Evolutionary conservation across 2,797 vertebrate species (phyloP).

Genomic region (Gadopsis bispinosus): DNA sequence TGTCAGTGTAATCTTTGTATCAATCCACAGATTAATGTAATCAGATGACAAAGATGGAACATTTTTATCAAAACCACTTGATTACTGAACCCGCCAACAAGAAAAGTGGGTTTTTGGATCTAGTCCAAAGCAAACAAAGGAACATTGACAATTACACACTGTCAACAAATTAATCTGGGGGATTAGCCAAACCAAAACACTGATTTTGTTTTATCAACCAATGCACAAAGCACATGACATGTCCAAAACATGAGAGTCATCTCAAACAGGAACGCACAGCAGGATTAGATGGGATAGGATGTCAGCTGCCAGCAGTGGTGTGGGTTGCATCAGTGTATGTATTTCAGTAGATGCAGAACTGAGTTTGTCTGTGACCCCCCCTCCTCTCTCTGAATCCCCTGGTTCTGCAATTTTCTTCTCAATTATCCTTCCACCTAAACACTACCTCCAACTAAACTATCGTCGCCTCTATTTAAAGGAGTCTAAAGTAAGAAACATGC

Average conservation of each 20-base stretch:
- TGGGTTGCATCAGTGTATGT: background rate
- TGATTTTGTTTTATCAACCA: slow-evolving; percentile 6
- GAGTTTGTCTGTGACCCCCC: slow-evolving; percentile 12
- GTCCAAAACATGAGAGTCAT: slow-evolving; percentile 12
- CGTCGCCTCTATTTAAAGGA: slow-evolving; percentile 11
- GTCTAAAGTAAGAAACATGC: background rate
- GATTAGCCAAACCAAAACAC: slow-evolving; percentile 22
- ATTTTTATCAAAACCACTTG: slow-evolving; percentile 22
- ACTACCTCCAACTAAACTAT: slow-evolving; percentile 3
- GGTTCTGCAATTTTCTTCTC: slow-evolving; percentile 30
- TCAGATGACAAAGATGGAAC: slow-evolving; percentile 1
- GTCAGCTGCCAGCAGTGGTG: background rate
- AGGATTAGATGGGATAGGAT: slow-evolving; percentile 20
- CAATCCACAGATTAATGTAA: slow-evolving; percentile 12
- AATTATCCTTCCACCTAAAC: slow-evolving; percentile 27
- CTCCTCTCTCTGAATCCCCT: slow-evolving; percentile 4
- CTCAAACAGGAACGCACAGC: slow-evolving; percentile 10
- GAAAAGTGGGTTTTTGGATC: slow-evolving; percentile 28
- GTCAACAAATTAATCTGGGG: slow-evolving; percentile 35
- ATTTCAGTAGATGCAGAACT: background rate
- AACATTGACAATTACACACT: background rate
- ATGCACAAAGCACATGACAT: background rate
- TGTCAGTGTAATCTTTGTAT: background rate
- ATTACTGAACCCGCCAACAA: slow-evolving; percentile 22
- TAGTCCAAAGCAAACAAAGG: slow-evolving; percentile 24